These are phyloP conservation scores for Phoenoteleia sp. DNA, from an alignment of 2,888 invertebrate genomes.

Conservation along the genomic window DNA sequence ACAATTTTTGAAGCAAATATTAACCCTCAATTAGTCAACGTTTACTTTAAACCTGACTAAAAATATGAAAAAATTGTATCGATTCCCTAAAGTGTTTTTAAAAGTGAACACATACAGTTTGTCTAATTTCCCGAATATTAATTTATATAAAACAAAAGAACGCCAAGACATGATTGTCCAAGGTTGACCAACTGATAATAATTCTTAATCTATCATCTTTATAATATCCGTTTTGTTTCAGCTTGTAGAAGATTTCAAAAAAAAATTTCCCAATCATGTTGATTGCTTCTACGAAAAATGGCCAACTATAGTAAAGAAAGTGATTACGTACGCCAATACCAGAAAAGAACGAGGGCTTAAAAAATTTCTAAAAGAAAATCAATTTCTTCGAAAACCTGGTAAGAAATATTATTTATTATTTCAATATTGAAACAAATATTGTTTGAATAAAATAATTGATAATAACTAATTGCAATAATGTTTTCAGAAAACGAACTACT, in stretches of 20 bases:
- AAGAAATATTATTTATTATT: background rate
- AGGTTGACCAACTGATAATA: too few species aligned
- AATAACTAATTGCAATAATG: background rate
- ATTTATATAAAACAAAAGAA: too few species aligned
- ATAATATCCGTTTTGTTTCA: background rate
- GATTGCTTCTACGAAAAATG: background rate
- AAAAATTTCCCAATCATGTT: background rate
- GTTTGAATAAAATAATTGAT: background rate
- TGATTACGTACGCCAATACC: background rate
- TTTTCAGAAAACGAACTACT: conserved; percentile 31
- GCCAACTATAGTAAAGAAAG: background rate
- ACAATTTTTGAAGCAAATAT: too few species aligned
- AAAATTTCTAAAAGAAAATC: conserved; percentile 3
- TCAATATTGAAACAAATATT: background rate
- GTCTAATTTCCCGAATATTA: too few species aligned
- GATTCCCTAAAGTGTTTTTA: too few species aligned
- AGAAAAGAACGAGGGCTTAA: conserved; percentile 19
- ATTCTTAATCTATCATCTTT: background rate
- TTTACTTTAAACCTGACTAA: too few species aligned
- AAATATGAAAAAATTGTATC: too few species aligned
- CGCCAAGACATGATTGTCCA: too few species aligned
- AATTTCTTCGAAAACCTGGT: background rate
- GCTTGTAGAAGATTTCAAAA: conserved; percentile 8
- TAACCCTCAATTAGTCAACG: too few species aligned
- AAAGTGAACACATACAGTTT: too few species aligned